Conservation (phyloP, 2,797 vertebrate species). For the Silurus lanzhouensis region DNA sequence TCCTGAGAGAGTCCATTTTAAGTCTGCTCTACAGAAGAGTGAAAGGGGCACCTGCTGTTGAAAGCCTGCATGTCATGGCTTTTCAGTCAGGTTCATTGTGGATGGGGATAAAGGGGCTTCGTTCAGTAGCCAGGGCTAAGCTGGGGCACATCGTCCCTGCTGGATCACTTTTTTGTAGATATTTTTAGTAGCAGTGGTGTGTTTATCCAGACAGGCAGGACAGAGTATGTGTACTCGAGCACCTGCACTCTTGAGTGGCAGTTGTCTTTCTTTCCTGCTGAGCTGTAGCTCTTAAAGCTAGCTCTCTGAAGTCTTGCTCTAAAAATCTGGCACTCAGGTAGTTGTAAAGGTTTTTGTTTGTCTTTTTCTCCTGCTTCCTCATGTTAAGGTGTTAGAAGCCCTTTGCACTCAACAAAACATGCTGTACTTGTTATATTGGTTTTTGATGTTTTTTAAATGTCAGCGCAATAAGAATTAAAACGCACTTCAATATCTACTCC, state of each 20-base stretch:
- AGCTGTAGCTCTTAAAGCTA: constrained; percentile 42
- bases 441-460: neutral
- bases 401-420: neutral
- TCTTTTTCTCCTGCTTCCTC: neutral
- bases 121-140: constrained; percentile 62
- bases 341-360: neutral
- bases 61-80: constrained; percentile 65
- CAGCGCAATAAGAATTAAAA: neutral
- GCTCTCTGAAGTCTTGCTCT: constrained; percentile 53
- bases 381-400: neutral
- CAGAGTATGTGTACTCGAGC: constrained; percentile 61
- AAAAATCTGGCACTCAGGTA: constrained; percentile 50
- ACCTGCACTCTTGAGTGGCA: constrained; percentile 28
- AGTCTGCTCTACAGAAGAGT: constrained; percentile 28
- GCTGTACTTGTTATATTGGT: neutral
- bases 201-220: constrained; percentile 71
- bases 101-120: constrained; percentile 69
- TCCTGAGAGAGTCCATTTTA: constrained; percentile 29
- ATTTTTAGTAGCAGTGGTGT: constrained; percentile 75
- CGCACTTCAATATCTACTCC: neutral
- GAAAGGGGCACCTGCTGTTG: constrained; percentile 60
- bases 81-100: constrained; percentile 60
- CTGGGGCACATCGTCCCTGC: constrained; percentile 68
- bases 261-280: constrained; percentile 25
- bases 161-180: constrained; percentile 70